Base-by-base conservation (phyloP, 1,140 invertebrate species). In the Platyura marginata region DNA sequence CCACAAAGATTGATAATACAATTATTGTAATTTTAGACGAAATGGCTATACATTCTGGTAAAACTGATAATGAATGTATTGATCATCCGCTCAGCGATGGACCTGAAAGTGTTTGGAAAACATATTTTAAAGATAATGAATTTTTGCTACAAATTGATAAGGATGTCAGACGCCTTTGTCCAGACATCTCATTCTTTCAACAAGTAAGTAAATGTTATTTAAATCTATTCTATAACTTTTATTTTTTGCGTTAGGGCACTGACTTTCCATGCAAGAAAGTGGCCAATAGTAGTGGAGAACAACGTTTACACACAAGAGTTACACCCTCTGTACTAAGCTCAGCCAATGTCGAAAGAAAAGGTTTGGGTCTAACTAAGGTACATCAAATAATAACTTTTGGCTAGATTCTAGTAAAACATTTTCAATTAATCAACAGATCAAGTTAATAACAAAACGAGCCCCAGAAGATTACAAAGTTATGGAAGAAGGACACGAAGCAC, bases 151-250 rank as follows among this genome's bases (percentile, higher is more conserved):
- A 98, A 71, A 96, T 98, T 53, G 91, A 96, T 61, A 97, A 95
- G 63, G 93, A 98, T 67, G 92, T 95, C 16, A 74, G 89, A 47
- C 74, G 93, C 18, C 57, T 98, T 1, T 96, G 88, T 66, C 92
- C 93, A 38, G 92, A 96, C 59, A 90, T 98, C 57, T 91, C 86
- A 43, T 97, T 97, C 63, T 97, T 96, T 62, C 91, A 95, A 69
- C 84, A 81, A 61, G 75, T 40, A 40, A 18, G 15, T 11, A 5
- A 36, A 36, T n/a, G n/a, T n/a, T n/a, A n/a, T n/a, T n/a, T n/a
- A n/a, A n/a, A n/a, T n/a, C n/a, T n/a, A n/a, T n/a, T n/a, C n/a
- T n/a, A n/a, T n/a, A n/a, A n/a, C n/a, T n/a, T n/a, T n/a, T 11
- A 11, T 36, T 36, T 9, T 36, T 18, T 11, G 6, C 21, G n/a